Evolutionary conservation across 2,888 invertebrate species (phyloP), one percentile per base, ranked within the genome.

Genomic region (Sphaerophoria rueppellii): DNA sequence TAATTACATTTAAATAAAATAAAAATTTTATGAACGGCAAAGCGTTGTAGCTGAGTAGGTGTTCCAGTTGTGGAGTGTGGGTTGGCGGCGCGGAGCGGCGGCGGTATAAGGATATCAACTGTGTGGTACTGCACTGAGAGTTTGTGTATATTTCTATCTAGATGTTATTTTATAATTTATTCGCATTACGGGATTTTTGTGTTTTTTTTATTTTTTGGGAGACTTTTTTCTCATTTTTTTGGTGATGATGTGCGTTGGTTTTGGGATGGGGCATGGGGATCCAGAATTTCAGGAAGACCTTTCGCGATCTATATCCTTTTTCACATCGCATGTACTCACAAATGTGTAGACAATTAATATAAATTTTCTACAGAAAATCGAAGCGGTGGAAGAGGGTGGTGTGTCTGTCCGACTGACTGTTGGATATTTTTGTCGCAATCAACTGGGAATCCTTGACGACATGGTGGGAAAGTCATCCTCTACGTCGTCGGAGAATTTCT

Each of bases 1-100:
- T 83, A 83, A 83, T 83, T 83, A 83, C 83, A 83, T 83, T 83
- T 83, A 83, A 83, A 83, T 83, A 83, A 83, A 83, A 83, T 83
- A 80, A 83, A 83, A 83, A 83, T 83, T 83, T 83, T 83, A 83
- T 83, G 80, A 83, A 83, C 83, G 83, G 83, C 83, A 83, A 83
- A 83, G 63, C 80, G 83, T 75, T 83, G 80, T 75, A 83, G 83
- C 80, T 72, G 82, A 80, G 75, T 74, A 72, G 80, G 75, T 83
- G 83, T 75, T 75, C 60, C 55, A 74, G 34, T 37, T 16, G 40
- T 6, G n/a, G 40, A 14, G 24, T 58, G 67, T 9, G 32, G 69
- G 70, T 32, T n/a, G 55, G 6, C 5, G 24, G n/a, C n/a, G n/a
- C n/a, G n/a, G n/a, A n/a, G n/a, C 12, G n/a, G 48, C 12, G 32